Evolutionary conservation across 2,888 invertebrate genomes (phyloP), one percentile per base, ranked within the genome.

Genomic region (Neoascia interrupta): DNA sequence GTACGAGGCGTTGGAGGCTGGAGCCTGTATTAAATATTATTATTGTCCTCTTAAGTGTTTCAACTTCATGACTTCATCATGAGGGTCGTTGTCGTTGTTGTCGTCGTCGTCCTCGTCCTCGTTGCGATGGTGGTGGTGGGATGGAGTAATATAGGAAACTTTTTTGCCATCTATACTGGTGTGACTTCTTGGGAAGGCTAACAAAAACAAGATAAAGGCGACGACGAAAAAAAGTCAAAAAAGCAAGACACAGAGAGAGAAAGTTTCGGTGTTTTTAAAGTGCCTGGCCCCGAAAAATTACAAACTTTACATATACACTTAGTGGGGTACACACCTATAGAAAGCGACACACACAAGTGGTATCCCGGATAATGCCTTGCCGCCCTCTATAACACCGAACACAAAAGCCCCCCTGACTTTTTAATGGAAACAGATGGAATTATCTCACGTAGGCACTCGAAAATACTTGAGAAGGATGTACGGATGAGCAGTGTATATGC

Each of bases 351-450:
- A 76, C 45, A 51, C 41, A 75, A 72, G 72, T 64, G 64, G 53
- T 72, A 60, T 72, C 64, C 45, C 37, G 60, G 41, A 66, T 66
- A 72, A 49, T 36, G n/a, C 16, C 11, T 41, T 21, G 19, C 58
- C 23, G 58, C 11, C 41, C 41, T 41, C 51, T n/a, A n/a, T n/a
- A n/a, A n/a, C 63, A 13, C 43, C 26, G 47, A 47, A 58, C n/a
- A 60, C 63, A 26, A 73, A n/a, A n/a, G n/a, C n/a, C 41, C 66
- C 60, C 61, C 61, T 79, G 80, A 80, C 68, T 80, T 80, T 74
- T 73, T 80, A 74, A 80, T 80, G 74, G 80, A 80, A 80, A 74
- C 80, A 80, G 80, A 80, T 80, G 80, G 80, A 80, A 80, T 80
- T 80, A 74, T 80, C 80, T 80, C 80, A 80, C 80, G 80, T 80